Evolutionary conservation across 1,140 invertebrate species (phyloP).

Genomic region (Drosophila erecta): DNA sequence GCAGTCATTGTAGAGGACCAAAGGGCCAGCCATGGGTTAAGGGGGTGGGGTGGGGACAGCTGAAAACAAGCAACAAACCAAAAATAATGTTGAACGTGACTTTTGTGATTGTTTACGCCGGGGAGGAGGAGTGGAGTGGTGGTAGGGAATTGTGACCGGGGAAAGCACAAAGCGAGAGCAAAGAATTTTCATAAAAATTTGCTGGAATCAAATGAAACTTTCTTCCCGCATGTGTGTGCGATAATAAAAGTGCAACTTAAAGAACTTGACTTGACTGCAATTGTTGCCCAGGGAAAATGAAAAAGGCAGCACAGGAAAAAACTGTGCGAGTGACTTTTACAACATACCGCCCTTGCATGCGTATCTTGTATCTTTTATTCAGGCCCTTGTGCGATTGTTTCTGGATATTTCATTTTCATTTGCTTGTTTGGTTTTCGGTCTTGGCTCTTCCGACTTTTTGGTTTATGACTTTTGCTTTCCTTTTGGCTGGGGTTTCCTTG

Average conservation of each 20-base stretch:
- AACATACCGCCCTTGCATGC: conserved; percentile 47
- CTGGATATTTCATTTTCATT: conserved; percentile 61
- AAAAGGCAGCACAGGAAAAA: conserved; percentile 1
- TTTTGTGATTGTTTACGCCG: conserved; percentile 77
- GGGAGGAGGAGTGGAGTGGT: conserved; percentile 9
- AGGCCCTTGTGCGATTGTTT: conserved; percentile 62
- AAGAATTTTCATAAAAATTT: conserved; percentile 83
- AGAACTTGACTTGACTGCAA: conserved; percentile 82
- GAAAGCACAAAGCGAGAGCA: conserved; percentile 39
- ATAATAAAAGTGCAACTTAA: conserved; percentile 82
- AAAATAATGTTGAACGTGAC: conserved; percentile 83
- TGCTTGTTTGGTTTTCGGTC: conserved; percentile 14
- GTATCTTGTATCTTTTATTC: conserved; percentile 53
- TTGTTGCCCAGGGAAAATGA: conserved; percentile 73
- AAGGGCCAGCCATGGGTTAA: not conserved
- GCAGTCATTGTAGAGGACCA: conserved; percentile 58
- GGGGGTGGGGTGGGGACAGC: conserved; percentile 7
- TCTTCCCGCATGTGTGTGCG: conserved; percentile 41
- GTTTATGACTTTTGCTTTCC: conserved; percentile 73
- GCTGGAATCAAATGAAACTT: conserved; percentile 79
- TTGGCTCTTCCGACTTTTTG: conserved; percentile 25
- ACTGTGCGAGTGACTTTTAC: conserved; percentile 74
- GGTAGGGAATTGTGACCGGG: not conserved
- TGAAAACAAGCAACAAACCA: conserved; percentile 79
- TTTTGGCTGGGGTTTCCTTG: conserved; percentile 3